Conservation (phyloP, 2,888 invertebrate genomes). For the Drosophila antonietae region DNA sequence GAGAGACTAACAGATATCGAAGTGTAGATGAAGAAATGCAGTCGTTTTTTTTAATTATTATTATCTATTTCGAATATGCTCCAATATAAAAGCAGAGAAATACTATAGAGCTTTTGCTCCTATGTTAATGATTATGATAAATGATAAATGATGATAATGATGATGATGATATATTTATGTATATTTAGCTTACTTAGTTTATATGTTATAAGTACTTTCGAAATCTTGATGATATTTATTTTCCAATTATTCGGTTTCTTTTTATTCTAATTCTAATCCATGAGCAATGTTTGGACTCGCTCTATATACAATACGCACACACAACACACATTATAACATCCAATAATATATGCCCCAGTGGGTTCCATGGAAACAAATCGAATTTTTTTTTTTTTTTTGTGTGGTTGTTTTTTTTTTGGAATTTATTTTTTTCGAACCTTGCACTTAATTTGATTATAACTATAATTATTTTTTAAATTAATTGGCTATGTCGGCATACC, state of each 20-base stretch:
- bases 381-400: conserved; percentile 40
- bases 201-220: conserved; percentile 58
- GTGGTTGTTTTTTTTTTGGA: conserved; percentile 43
- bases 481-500: conserved; percentile 47
- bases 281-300: conserved; percentile 56
- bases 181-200: conserved; percentile 78
- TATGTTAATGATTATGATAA: conserved; percentile 43
- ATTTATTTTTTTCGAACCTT: conserved; percentile 48
- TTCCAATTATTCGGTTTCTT: conserved; percentile 36
- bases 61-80: conserved; percentile 56
- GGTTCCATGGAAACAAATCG: conserved; percentile 73
- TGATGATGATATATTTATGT: conserved; percentile 56
- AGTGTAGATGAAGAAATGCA: conserved; percentile 41
- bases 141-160: conserved; percentile 22
- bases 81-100: conserved; percentile 55
- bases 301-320: conserved; percentile 52
- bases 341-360: conserved; percentile 80
- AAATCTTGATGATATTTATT: conserved; percentile 66
- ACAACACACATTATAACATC: conserved; percentile 50
- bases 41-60: conserved; percentile 26
- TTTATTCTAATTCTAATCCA: conserved; percentile 56
- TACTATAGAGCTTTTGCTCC: conserved; percentile 54
- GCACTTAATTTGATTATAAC: conserved; percentile 44
- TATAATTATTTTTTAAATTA: conserved; percentile 14
- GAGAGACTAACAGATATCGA: conserved; percentile 35